Evolutionary conservation across 2,113 vertebrate genomes (phyloP).

Genomic region (Saguinus imperator): DNA sequence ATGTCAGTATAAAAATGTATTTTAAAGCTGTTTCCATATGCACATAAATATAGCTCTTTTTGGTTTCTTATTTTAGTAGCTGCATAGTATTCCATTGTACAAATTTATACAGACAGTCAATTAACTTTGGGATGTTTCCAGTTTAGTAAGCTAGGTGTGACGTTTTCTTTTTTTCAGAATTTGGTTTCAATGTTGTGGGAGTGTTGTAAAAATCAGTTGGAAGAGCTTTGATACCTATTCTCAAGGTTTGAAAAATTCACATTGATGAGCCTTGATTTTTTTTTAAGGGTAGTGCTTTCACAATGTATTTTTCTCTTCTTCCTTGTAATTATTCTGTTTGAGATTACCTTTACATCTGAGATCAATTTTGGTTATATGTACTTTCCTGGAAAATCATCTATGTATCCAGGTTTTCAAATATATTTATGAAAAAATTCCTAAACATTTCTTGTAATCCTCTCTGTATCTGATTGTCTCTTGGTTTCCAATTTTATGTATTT

Average conservation of each 20-base stretch:
- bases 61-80: background rate
- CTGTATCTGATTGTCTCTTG: background rate
- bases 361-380: background rate
- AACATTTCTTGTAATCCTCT: background rate
- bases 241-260: background rate
- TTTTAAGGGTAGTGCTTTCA: background rate
- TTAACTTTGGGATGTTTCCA: background rate
- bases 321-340: background rate
- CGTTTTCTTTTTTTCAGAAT: background rate
- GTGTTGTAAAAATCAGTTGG: background rate
- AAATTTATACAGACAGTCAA: background rate
- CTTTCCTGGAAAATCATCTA: background rate
- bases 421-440: background rate
- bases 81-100: background rate
- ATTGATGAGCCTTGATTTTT: background rate
- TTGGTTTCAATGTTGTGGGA: background rate
- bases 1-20: conserved; percentile 23
- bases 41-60: background rate
- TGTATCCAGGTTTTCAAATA: background rate
- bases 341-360: background rate
- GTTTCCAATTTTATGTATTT: background rate
- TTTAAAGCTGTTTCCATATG: background rate
- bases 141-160: background rate
- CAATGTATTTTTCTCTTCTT: background rate
- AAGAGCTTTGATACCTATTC: background rate